phyloP scores from a whole-genome alignment of 2,888 invertebrate genomes.

The Spodoptera littoralis region DNA sequence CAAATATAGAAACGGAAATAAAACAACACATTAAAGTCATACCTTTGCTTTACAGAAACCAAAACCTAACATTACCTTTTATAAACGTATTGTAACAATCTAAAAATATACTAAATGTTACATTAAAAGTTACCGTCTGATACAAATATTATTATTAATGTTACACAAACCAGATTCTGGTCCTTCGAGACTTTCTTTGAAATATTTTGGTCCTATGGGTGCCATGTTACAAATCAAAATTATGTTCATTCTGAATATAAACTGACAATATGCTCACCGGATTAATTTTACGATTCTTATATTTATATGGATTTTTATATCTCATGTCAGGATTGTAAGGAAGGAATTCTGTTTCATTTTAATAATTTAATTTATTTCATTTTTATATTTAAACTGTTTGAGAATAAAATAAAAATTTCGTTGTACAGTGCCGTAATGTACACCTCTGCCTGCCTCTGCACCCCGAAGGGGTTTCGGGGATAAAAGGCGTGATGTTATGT shows the following conservation, averaged over 20 bases:
- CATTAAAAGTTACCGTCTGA: constrained; percentile 55
- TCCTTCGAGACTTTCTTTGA: constrained; percentile 47
- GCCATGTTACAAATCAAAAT: constrained; percentile 59
- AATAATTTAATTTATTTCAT: background rate
- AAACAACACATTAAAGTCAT: constrained; percentile 24
- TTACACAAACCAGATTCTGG: constrained; percentile 50
- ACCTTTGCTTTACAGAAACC: constrained; percentile 11
- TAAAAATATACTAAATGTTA: constrained; percentile 32
- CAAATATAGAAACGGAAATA: constrained; percentile 5
- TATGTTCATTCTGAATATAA: constrained; percentile 36
- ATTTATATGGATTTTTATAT: constrained; percentile 3
- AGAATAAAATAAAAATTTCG: too few relatives aligned
- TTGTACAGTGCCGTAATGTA: too few relatives aligned
- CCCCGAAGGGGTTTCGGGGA: too few relatives aligned
- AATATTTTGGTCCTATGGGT: constrained; percentile 39
- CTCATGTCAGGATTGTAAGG: background rate
- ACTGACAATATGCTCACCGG: constrained; percentile 19
- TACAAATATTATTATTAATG: constrained; percentile 51
- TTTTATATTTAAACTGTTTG: too few relatives aligned
- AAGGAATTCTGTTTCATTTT: background rate
- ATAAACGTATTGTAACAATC: constrained; percentile 10
- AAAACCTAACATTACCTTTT: constrained; percentile 26
- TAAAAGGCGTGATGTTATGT: too few relatives aligned
- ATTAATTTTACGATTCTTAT: constrained; percentile 38
- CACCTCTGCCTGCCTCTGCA: too few relatives aligned